Evolutionary conservation across 2,113 vertebrate genomes (phyloP), one percentile per base, ranked within the genome.

Genomic region (Bolborhynchus lineola): DNA sequence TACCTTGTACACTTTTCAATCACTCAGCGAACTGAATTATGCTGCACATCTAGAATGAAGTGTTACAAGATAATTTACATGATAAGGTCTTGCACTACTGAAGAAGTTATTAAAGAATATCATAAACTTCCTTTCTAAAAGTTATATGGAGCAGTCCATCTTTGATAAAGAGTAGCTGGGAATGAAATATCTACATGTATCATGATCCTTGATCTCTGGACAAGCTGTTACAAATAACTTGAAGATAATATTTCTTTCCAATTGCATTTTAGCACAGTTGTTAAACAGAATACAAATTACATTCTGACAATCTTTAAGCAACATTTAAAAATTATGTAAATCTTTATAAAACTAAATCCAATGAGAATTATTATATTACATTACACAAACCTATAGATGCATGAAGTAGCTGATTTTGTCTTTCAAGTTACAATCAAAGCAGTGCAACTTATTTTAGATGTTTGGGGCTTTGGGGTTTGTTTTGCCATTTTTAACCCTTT

Each of bases 31-130:
- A 85, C 16, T 93, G 64, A 90, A 74, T 35, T 76, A 75, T 42
- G 44, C 25, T 16, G 3, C 4, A 2, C 69, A 92, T 93, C 63
- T 96, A 80, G 83, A 96, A 96, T 93, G 86, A 94, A 96, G 60
- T 46, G 88, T 76, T 96, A 70, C 19, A 62, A 77, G 82, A 91
- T 95, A 97, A 97, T 97, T 98, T 93, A 96, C 68, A 93, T 15
- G 7, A 86, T 62, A 96, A 97, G 79, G 82, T 95, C 93, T 92
- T 97, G 89, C 50, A 86, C 57, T 90, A 78, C 81, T 82, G 35
- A 18, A 89, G 91, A 96, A 96, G 95, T 96, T 97, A 97, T 96
- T 97, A 98, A 96, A 93, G 82, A 86, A 93, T 62, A 93, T 93
- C 87, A 92, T 97, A 97, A 97, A 97, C 52, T 89, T 98, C 67